Evolutionary conservation across 2,888 invertebrate species (phyloP).

Genomic region (Saturnia pavonia): DNA sequence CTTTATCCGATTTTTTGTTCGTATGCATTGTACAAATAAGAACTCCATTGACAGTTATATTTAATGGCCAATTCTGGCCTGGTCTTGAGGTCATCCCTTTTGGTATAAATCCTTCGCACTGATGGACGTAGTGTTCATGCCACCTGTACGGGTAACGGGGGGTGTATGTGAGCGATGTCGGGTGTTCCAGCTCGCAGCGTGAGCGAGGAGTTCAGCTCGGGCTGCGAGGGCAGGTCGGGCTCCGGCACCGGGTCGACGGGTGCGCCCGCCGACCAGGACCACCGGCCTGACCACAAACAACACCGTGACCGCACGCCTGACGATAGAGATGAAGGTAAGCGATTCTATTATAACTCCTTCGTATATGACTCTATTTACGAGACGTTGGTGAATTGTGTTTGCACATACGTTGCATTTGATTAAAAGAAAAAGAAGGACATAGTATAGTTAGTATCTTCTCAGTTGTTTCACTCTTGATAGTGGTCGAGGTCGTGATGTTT

Average conservation of each 20-base stretch:
- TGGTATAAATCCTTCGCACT: not conserved
- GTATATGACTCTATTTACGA: too few species aligned
- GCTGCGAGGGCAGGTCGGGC: conserved; percentile 96
- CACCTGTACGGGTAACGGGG: conserved; percentile 37
- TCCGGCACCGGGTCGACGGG: conserved; percentile 83
- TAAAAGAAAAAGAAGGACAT: too few species aligned
- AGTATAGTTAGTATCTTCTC: too few species aligned
- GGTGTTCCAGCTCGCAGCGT: conserved; percentile 92
- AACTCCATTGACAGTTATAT: too few species aligned
- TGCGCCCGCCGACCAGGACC: conserved; percentile 74
- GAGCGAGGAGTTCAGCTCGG: conserved; percentile 98
- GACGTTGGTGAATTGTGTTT: too few species aligned
- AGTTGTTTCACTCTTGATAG: too few species aligned
- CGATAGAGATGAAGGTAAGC: conserved; percentile 94
- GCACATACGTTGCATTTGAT: too few species aligned
- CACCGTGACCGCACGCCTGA: conserved; percentile 90
- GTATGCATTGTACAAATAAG: too few species aligned
- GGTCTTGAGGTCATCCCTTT: too few species aligned
- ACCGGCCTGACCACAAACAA: conserved; percentile 77
- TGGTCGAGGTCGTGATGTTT: too few species aligned
- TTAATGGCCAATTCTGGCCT: too few species aligned
- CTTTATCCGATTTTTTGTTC: too few species aligned
- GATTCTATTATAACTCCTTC: not conserved
- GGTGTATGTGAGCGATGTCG: conserved; percentile 67
- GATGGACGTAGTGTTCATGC: not conserved